These are phyloP conservation scores for Actinia equina DNA, from an alignment of 64 coral and sea anemone species.

Conservation along the genomic window DNA sequence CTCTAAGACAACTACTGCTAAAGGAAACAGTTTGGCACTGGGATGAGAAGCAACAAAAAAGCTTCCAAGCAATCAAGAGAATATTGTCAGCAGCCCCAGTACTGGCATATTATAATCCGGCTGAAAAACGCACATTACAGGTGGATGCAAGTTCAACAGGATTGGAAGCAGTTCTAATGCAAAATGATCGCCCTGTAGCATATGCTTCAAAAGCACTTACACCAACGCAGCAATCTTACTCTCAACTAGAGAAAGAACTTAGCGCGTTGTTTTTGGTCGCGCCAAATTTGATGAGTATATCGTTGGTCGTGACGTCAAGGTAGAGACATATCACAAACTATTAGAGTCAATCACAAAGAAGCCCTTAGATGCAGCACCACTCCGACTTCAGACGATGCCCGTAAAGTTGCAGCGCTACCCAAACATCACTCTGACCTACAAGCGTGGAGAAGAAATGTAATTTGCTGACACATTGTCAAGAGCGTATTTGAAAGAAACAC, in stretches of 20 bases:
- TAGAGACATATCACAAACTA: constrained; percentile 27
- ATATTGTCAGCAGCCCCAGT: constrained; percentile 36
- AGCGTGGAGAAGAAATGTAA: constrained; percentile 28
- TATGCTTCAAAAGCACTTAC: constrained; percentile 50
- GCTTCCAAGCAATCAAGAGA: constrained; percentile 35
- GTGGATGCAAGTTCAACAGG: background rate
- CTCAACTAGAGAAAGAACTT: constrained; percentile 51
- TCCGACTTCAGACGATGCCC: constrained; percentile 49
- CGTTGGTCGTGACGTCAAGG: constrained; percentile 20
- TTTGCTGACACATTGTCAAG: too few species aligned
- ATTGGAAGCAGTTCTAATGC: constrained; percentile 4
- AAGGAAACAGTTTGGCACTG: constrained; percentile 56
- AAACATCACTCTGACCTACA: constrained; percentile 39
- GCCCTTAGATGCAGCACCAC: constrained; percentile 40
- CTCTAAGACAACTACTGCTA: constrained; percentile 31
- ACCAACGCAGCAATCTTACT: constrained; percentile 32
- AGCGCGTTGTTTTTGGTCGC: too few species aligned
- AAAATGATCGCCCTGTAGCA: constrained; percentile 22
- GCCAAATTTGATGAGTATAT: constrained; percentile 43
- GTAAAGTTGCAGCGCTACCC: constrained; percentile 44
- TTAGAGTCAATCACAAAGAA: constrained; percentile 39
- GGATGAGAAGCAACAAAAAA: constrained; percentile 29
- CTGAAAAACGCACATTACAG: constrained; percentile 12
- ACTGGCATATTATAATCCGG: constrained; percentile 26
- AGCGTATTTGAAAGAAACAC: too few species aligned